Evolutionary conservation across 2,888 invertebrate genomes (phyloP), one percentile per base, ranked within the genome.

Genomic region (Aromia moschata): DNA sequence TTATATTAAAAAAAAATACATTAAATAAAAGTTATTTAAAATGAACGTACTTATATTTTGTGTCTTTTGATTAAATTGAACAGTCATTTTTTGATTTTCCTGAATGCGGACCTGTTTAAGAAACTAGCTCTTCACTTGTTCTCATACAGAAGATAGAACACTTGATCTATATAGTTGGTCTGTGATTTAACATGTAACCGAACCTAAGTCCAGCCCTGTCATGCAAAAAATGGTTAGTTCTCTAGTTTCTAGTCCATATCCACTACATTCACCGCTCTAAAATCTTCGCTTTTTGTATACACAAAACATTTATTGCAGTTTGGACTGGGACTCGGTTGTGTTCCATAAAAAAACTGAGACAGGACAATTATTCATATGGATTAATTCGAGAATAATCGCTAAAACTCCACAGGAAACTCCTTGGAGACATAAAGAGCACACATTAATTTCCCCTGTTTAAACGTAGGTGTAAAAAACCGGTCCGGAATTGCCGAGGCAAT

Each of bases 391-490:
- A 33, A 10, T 33, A 33, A 33, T 33, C 33, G n/a, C n/a, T 33
- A 33, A 33, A 33, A 33, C 5, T 33, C n/a, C 33, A 33, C 33
- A 10, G 33, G 33, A 33, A 33, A 33, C 33, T 33, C 33, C 33
- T 11, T 11, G 2, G 11, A 10, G 33, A 20, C 43, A 25, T 43
- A 43, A 43, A 25, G 12, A 43, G 14, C 20, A 43, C 20, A 20
- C 43, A 25, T 43, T 43, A 25, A 43, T 20, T 43, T 43, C 11
- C 20, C 43, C 25, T 43, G 43, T 11, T 43, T 43, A 43, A 20
- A 43, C 25, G 20, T 14, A 25, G 43, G 43, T 20, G 43, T 25
- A 43, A 43, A 43, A 25, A 43, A 43, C 18, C 20, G 25, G 43
- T 20, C 14, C 43, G 3, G 43, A 43, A 43, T 43, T 43, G 43